These are phyloP conservation scores for Centruroides vittatus DNA, from an alignment of 1,140 invertebrate genomes.

Conservation along the genomic window DNA sequence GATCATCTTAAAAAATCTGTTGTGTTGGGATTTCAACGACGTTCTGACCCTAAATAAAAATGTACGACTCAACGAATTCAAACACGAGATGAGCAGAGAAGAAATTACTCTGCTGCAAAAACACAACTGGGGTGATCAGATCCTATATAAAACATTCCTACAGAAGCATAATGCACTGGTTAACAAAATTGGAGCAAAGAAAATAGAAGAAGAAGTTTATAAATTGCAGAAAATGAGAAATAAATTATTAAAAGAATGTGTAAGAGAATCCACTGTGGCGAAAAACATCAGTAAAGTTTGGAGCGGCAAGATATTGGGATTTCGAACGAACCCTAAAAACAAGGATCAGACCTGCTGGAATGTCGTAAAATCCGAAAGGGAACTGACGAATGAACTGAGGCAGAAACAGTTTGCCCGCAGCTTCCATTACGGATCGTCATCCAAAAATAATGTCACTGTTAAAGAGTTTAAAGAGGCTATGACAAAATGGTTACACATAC, in stretches of 20 bases:
- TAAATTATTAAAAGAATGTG: conserved; percentile 13
- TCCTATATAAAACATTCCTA: conserved; percentile 15
- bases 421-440: neutral
- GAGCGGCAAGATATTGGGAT: conserved; percentile 14
- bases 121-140: conserved; percentile 16
- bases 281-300: conserved; percentile 8
- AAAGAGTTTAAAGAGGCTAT: too few species aligned
- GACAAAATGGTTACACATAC: too few species aligned
- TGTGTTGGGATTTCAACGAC: conserved; percentile 36
- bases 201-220: conserved; percentile 12
- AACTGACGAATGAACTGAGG: conserved; percentile 15
- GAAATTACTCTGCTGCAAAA: conserved; percentile 1
- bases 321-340: conserved; percentile 3
- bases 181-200: conserved; percentile 10
- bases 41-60: conserved; percentile 31
- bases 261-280: conserved; percentile 9
- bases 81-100: conserved; percentile 9
- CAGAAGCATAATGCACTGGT: conserved; percentile 13
- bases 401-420: conserved; percentile 8
- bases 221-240: conserved; percentile 9
- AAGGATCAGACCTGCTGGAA: conserved; percentile 11
- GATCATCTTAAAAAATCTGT: conserved; percentile 31
- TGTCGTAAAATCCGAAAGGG: conserved; percentile 13
- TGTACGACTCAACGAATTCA: conserved; percentile 19
- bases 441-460: too few species aligned